phyloP scores from a whole-genome alignment of 1,140 invertebrate genomes.

The Brachionus sp. region DNA sequence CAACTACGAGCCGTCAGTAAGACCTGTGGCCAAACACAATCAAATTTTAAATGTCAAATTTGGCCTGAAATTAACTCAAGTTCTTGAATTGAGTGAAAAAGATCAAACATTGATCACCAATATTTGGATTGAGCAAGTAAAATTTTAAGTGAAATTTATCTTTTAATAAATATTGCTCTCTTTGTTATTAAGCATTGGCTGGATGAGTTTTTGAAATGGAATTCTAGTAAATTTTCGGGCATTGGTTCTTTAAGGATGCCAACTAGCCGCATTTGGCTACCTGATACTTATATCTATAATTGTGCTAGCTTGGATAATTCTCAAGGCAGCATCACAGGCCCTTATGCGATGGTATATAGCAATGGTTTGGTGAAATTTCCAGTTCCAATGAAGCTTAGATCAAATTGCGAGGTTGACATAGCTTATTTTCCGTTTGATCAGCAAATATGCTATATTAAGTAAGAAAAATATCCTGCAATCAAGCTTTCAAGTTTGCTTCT shows the following conservation, averaged over 20 bases:
- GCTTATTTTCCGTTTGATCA: constrained; percentile 61
- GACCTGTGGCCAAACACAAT: constrained; percentile 46
- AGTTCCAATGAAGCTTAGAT: constrained; percentile 31
- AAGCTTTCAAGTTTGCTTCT: neutral
- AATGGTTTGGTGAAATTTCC: constrained; percentile 35
- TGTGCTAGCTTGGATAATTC: constrained; percentile 54
- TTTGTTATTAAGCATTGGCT: constrained; percentile 68
- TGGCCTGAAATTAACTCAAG: constrained; percentile 55
- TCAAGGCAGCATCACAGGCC: constrained; percentile 15
- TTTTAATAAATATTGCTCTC: neutral
- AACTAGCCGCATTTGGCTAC: constrained; percentile 94
- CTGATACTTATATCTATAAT: constrained; percentile 99
- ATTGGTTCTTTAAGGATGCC: constrained; percentile 93
- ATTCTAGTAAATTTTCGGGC: constrained; percentile 82
- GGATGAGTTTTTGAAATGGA: constrained; percentile 96
- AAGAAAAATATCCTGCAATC: neutral
- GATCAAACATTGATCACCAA: constrained; percentile 87
- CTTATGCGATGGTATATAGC: constrained; percentile 15
- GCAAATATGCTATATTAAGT: constrained; percentile 49
- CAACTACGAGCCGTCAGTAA: constrained; percentile 41
- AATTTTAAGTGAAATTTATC: constrained; percentile 1
- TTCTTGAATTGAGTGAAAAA: constrained; percentile 63
- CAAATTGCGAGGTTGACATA: constrained; percentile 59
- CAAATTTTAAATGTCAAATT: constrained; percentile 51
- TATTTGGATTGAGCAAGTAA: constrained; percentile 78